Conservation (phyloP, 2,888 invertebrate species). For the Drosophila pegasa region DNA sequence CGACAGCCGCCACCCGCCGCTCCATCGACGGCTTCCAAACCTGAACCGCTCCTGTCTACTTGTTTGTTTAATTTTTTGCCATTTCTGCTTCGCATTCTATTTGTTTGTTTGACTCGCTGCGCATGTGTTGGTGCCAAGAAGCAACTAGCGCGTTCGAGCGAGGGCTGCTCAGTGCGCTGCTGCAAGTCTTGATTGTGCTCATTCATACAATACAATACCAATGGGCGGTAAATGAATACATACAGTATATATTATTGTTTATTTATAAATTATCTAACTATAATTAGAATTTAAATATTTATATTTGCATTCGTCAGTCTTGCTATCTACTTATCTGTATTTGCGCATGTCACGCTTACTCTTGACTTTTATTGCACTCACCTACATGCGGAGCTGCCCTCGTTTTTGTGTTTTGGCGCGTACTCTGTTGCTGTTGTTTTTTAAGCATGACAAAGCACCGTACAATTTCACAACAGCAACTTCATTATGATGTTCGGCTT, state of each 20-base stretch:
- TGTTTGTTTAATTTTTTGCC: constrained; percentile 84
- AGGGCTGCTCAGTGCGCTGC: constrained; percentile 35
- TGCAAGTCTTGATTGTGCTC: neutral
- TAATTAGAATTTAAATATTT: constrained; percentile 1
- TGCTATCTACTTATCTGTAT: neutral
- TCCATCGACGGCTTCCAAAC: constrained; percentile 40
- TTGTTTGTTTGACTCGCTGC: constrained; percentile 83
- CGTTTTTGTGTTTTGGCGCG: constrained; percentile 73
- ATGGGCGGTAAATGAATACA: no score
- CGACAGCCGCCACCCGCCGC: constrained; percentile 29
- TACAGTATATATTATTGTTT: no score
- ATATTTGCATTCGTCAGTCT: neutral
- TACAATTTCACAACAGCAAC: constrained; percentile 82
- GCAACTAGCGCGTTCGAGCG: constrained; percentile 53
- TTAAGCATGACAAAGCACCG: constrained; percentile 77
- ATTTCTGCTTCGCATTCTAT: constrained; percentile 83
- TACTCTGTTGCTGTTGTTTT: constrained; percentile 63
- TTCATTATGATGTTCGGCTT: constrained; percentile 79
- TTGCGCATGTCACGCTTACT: constrained; percentile 5
- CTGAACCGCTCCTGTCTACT: constrained; percentile 82
- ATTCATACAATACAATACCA: neutral
- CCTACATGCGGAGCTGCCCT: constrained; percentile 33
- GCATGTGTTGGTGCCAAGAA: constrained; percentile 71
- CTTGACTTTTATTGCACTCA: neutral
- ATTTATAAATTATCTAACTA: neutral